Base-by-base conservation (phyloP, 2,113 vertebrate species). In the Limanda limanda region DNA sequence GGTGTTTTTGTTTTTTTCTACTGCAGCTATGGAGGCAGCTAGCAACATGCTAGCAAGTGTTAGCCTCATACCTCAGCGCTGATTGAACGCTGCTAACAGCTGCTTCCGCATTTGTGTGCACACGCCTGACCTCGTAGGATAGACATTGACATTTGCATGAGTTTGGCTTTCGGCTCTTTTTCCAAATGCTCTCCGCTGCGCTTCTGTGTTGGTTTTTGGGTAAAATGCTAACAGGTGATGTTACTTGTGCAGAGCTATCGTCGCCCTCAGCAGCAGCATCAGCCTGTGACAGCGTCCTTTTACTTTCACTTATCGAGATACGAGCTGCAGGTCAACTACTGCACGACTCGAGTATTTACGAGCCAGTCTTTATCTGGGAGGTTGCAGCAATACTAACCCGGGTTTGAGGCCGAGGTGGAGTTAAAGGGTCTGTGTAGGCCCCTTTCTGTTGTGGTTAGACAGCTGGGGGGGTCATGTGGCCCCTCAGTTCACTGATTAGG, bases 1-100 rank as follows among this genome's bases (percentile, higher is more conserved):
- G 74, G 57, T 85, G 89, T 92, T 91, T 91, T 92, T 54, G 7
- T 54, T n/a, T 90, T 87, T 86, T 86, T 83, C 66, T 68, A 85
- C 74, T 86, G 84, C 84, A 84, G 85, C 82, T 74, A 90, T 85
- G 76, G 80, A 76, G 75, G 82, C 71, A 71, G 81, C 79, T 65
- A 84, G 75, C 76, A 11, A 12, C 37, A n/a, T 42, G 86, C 84
- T 87, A 92, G 71, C 71, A 21, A 81, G 3, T 51, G 68, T 76
- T 83, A 64, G 85, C 79, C 64, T n/a, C 8, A 18, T 14, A 23
- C 40, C 45, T 31, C 35, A n/a, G 1, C 4, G 37, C n/a, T 60
- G 47, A 45, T 56, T 54, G 3, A 71, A 54, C 37, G 1, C 5
- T 6, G 15, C 45, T 0, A 54, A 23, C 10, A 0, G 1, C 2